Evolutionary conservation across 2,113 vertebrate genomes (phyloP).

Genomic region (Physeter macrocephalus): DNA sequence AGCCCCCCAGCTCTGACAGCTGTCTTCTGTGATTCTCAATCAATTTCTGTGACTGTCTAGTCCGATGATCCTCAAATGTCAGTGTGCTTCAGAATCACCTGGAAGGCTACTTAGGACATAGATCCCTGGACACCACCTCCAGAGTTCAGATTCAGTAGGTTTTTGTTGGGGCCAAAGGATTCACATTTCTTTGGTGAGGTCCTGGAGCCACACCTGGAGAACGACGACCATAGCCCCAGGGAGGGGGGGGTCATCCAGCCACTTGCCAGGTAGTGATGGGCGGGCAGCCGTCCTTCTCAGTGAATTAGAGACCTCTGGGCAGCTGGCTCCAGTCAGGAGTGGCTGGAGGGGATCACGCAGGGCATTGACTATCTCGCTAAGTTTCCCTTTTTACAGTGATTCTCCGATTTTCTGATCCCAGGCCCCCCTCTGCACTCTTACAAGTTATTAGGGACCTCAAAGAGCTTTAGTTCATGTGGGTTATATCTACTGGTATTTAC

Average conservation of each 20-base stretch:
- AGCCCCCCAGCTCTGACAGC: neutral
- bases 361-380: rapidly evolving
- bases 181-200: neutral
- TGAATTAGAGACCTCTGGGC: neutral
- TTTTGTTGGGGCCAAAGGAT: neutral
- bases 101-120: neutral
- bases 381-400: no score
- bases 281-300: no score
- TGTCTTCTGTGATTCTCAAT: neutral
- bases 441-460: neutral
- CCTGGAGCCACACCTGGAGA: neutral
- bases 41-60: neutral
- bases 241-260: neutral
- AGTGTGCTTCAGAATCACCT: no score
- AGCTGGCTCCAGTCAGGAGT: neutral
- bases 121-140: neutral
- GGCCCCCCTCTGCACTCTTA: neutral
- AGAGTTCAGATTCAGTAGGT: neutral
- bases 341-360: neutral
- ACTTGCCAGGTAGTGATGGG: neutral
- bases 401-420: neutral
- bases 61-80: neutral
- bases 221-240: neutral
- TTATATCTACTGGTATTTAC: neutral
- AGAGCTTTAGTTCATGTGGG: neutral